Evolutionary conservation across 1,140 invertebrate genomes (phyloP), one percentile per base, ranked within the genome.

Genomic region (Epicauta chinensis): DNA sequence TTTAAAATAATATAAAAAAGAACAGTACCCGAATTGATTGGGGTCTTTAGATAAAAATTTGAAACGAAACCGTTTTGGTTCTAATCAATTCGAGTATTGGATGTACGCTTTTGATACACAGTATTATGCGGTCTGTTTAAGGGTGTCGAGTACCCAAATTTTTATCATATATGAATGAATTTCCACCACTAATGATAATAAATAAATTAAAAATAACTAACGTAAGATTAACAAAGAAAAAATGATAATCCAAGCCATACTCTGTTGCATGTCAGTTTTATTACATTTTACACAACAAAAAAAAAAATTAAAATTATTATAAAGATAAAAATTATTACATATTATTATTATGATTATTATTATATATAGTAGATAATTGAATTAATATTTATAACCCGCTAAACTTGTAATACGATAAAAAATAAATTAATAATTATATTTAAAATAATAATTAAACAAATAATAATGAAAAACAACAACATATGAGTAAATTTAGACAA

Each of bases 241-340:
- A 47, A 61, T 52, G 51, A 58, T 61, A 61, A 61, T 61, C 59
- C 50, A 61, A 63, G 63, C 61, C 64, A 66, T 66, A 66, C 64
- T 66, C 61, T 63, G 66, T 68, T 68, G 64, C 66, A 65, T 66
- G 62, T 62, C 60, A 63, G 57, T 63, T 66, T 67, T 65, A 68
- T 66, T 68, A 68, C 62, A 68, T 68, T 68, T 68, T 68, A 68
- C 64, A 66, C 60, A 66, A 23, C 23, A 23, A 23, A 7, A 23
- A 23, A n/a, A n/a, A n/a, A n/a, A n/a, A n/a, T n/a, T n/a, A n/a
- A 67, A 61, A 66, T 62, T 64, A 62, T 63, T 55, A 59, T 60
- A 66, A 60, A 65, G 63, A 23, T 58, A 23, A 59, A 55, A 62
- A 64, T 64, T 64, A 67, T 63, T 64, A 64, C 59, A 62, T 61